Evolutionary conservation across 92 coral and sea anemone genomes (phyloP), one percentile per base, ranked within the genome.

Genomic region (Epizoanthus rinbou): DNA sequence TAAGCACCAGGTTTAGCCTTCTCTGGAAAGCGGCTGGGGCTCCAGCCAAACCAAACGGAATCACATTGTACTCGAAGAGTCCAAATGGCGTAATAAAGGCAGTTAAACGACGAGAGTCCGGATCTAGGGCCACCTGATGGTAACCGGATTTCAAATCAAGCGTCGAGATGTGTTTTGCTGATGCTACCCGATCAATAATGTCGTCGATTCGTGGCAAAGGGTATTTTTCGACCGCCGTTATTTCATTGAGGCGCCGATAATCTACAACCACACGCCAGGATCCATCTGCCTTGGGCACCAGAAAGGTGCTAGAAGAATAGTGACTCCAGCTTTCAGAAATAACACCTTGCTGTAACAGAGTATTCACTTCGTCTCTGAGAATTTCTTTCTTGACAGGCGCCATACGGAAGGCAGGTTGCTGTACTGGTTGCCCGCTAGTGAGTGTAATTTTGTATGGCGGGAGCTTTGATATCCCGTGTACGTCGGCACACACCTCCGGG

Each of bases 111-210:
- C 25, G 11, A 18, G 68, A 63, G 25, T 63, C 68, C 25, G 68
- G 68, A 18, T 63, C 25, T 63, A 63, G 68, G 25, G 25, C 25
- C 68, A 63, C 68, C 68, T 63, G 68, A 63, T 63, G 68, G 25
- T 63, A 63, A 63, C 68, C 68, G 68, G 68, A 63, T 63, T 63
- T 63, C 68, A 63, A 63, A 63, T 63, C 68, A 63, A 63, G 68
- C 68, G 68, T 63, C 68, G 25, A 63, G 25, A 63, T 18, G 25
- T 6, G 25, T n/a, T n/a, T n/a, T 6, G 68, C 11, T 18, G 68
- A 63, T 6, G 68, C 68, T 6, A 63, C 68, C 68, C 68, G 11
- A 18, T 63, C 68, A 18, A 63, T 63, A 18, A 63, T 63, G 25
- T 63, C 68, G 11, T 63, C 68, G 11, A 63, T 63, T 63, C 11